Percentiles rank a stretch among this genome's conserved stretches.
These are phyloP conservation scores for Melanotaenia duboulayi DNA, from an alignment of 2,113 vertebrate species.

Conservation along the genomic window DNA sequence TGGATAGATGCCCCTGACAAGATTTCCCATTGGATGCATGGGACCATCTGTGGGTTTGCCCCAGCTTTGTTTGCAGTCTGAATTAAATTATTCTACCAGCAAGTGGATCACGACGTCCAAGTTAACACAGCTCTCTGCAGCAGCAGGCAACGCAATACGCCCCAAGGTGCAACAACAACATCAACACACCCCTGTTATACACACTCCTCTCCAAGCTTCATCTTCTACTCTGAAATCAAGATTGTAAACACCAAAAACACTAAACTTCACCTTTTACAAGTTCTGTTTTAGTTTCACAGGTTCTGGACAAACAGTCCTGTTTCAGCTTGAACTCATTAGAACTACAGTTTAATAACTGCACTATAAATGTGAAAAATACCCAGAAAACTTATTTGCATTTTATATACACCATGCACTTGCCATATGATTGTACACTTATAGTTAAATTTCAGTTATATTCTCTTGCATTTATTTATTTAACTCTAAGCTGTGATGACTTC, in stretches of 20 bases:
- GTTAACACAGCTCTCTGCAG: slow-evolving; percentile 36
- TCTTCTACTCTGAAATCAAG: neutral
- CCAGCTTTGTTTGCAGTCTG: slow-evolving; percentile 52
- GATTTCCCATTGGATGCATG: slow-evolving; percentile 64
- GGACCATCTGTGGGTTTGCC: slow-evolving; percentile 62
- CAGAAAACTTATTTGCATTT: too few relatives aligned
- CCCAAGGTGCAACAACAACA: neutral
- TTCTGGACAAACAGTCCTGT: neutral
- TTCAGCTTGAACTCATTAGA: too few relatives aligned
- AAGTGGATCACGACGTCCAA: slow-evolving; percentile 50
- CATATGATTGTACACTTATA: too few relatives aligned
- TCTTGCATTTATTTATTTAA: too few relatives aligned
- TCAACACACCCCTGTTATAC: neutral
- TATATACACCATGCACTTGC: too few relatives aligned
- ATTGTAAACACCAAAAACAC: slow-evolving; percentile 5
- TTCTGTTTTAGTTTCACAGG: neutral
- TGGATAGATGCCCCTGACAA: slow-evolving; percentile 49
- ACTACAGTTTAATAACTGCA: too few relatives aligned
- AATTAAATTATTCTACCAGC: slow-evolving; percentile 57
- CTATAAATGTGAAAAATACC: too few relatives aligned
- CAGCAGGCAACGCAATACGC: slow-evolving; percentile 21
- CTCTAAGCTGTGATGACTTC: too few relatives aligned
- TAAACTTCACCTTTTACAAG: neutral
- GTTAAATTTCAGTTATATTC: too few relatives aligned
- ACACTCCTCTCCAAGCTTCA: neutral